A percentile compares a stretch with the other conserved stretches of the same genome.
phyloP scores from a whole-genome alignment of 1,140 invertebrate genomes.

The Thalassaphorura encarpata region DNA sequence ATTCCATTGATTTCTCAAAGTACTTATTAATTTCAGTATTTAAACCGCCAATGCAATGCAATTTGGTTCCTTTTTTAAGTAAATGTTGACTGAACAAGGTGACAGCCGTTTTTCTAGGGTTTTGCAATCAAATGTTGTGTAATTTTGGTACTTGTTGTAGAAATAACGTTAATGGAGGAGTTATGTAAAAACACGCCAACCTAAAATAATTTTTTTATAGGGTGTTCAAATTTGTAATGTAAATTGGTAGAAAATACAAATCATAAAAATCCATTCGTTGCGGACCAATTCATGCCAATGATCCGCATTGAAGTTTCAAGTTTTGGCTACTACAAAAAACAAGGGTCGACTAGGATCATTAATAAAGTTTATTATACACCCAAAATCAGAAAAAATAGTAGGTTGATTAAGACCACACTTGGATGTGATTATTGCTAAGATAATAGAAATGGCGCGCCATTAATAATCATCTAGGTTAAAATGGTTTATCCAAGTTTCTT shows the following conservation, averaged over 20 bases:
- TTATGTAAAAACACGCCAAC: background rate
- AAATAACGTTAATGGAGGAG: background rate
- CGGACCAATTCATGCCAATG: background rate
- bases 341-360: background rate
- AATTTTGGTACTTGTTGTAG: background rate
- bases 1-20: too few relatives aligned
- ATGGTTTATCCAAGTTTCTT: too few relatives aligned
- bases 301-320: background rate
- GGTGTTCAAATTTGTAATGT: background rate
- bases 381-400: background rate
- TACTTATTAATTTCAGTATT: background rate
- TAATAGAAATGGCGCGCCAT: too few relatives aligned
- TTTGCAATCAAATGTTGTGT: background rate
- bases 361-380: background rate
- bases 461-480: too few relatives aligned
- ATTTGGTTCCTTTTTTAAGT: background rate
- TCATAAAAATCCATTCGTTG: too few relatives aligned
- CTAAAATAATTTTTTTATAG: background rate
- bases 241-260: background rate
- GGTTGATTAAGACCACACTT: background rate
- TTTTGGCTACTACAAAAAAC: background rate
- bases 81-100: background rate
- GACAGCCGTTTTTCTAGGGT: background rate
- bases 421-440: background rate
- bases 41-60: background rate